A percentile compares a stretch with the other conserved stretches of the same genome.
These are phyloP conservation scores for Callitettix versicolor DNA, from an alignment of 1,140 invertebrate genomes.

Conservation along the genomic window DNA sequence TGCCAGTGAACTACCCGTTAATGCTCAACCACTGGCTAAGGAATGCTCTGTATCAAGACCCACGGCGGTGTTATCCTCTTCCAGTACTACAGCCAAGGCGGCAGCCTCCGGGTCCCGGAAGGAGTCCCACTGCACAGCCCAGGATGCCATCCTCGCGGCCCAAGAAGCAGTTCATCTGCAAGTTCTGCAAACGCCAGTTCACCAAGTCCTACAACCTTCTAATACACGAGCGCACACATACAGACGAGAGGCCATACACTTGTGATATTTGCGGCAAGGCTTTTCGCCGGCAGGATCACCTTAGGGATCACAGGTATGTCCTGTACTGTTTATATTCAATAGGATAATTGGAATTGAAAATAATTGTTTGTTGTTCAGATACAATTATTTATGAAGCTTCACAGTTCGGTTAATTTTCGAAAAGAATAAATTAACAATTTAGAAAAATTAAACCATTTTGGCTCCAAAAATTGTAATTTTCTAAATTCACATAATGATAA, in stretches of 20 bases:
- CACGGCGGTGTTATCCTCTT: slow-evolving; percentile 12
- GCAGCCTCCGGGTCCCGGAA: slow-evolving; percentile 8
- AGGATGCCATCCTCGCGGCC: slow-evolving; percentile 37
- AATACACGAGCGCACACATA: slow-evolving; percentile 96
- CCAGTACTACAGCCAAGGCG: slow-evolving; percentile 1
- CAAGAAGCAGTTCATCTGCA: slow-evolving; percentile 71
- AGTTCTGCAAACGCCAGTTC: slow-evolving; percentile 93
- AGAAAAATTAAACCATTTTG: too few relatives aligned
- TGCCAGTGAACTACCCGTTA: slow-evolving; percentile 14
- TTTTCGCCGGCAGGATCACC: slow-evolving; percentile 44
- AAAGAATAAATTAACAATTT: too few relatives aligned
- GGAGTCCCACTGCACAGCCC: slow-evolving; percentile 20
- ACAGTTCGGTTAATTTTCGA: too few relatives aligned
- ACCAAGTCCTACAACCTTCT: slow-evolving; percentile 96
- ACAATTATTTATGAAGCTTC: too few relatives aligned
- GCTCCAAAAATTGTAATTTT: too few relatives aligned
- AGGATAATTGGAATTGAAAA: too few relatives aligned
- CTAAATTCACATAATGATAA: too few relatives aligned
- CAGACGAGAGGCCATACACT: slow-evolving; percentile 93
- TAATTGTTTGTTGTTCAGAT: too few relatives aligned
- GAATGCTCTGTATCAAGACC: slow-evolving; percentile 16
- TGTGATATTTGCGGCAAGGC: slow-evolving; percentile 90
- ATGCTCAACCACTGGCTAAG: slow-evolving; percentile 23
- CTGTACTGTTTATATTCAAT: too few relatives aligned
- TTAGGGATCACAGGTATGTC: slow-evolving; percentile 37